Conservation (phyloP, 2,797 vertebrate genomes). For the Hafferia zeledoni region DNA sequence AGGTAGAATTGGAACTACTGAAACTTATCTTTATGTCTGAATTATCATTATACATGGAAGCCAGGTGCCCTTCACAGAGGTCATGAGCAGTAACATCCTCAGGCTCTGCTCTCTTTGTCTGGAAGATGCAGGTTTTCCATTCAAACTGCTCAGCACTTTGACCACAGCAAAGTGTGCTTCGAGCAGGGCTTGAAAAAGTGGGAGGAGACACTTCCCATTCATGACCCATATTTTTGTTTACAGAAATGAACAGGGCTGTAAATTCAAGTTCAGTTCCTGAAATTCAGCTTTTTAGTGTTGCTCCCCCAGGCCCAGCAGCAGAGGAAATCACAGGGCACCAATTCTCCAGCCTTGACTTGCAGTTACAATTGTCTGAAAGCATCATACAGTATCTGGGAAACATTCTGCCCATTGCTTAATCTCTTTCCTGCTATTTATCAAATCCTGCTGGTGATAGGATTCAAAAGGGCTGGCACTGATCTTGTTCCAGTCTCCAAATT, state of each 20-base stretch:
- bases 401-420: background rate
- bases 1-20: background rate
- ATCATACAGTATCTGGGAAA: background rate
- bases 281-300: background rate
- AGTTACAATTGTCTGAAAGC: background rate
- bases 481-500: background rate
- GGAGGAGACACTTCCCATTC: background rate
- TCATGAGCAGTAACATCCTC: background rate
- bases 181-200: background rate
- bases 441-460: background rate
- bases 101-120: background rate
- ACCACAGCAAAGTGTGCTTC: background rate
- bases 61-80: background rate
- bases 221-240: background rate
- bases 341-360: background rate
- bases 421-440: background rate
- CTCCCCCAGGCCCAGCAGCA: background rate
- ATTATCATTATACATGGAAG: background rate
- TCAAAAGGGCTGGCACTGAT: background rate
- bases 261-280: background rate
- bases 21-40: background rate
- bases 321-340: fast-evolving
- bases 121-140: background rate
- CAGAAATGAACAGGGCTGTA: background rate
- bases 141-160: background rate